Conservation (phyloP, 2,113 vertebrate species). For the Fulmarus glacialis region DNA sequence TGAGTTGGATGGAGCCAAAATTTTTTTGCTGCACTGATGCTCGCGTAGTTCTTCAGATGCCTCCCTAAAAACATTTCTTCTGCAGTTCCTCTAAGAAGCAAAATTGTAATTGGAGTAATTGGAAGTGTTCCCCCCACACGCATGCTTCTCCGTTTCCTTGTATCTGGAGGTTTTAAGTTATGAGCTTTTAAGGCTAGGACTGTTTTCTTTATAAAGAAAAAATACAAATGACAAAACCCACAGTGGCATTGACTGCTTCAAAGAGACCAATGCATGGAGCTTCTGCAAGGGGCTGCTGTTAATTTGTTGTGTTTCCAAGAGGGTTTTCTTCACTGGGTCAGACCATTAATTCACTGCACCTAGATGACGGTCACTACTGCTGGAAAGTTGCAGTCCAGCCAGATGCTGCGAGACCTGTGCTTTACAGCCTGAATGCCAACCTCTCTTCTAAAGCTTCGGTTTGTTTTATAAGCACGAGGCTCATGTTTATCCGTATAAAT, state of each 20-base stretch:
- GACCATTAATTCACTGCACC: background rate
- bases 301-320: background rate
- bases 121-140: background rate
- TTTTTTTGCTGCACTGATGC: background rate
- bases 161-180: background rate
- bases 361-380: background rate
- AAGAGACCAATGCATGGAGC: background rate
- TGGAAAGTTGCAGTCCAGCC: background rate
- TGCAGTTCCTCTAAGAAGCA: background rate
- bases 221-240: background rate
- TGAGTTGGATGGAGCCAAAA: background rate
- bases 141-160: background rate
- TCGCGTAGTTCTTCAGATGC: background rate
- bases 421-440: background rate
- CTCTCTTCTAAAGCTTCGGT: background rate
- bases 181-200: background rate
- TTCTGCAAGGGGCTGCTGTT: background rate
- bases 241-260: background rate
- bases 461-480: background rate
- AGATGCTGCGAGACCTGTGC: fast-evolving
- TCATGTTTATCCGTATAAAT: background rate
- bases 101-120: background rate
- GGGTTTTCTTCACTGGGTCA: background rate
- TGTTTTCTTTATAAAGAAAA: background rate
- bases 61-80: background rate